Conservation (phyloP, 2,888 invertebrate genomes). For the Drosophila demipolita region DNA sequence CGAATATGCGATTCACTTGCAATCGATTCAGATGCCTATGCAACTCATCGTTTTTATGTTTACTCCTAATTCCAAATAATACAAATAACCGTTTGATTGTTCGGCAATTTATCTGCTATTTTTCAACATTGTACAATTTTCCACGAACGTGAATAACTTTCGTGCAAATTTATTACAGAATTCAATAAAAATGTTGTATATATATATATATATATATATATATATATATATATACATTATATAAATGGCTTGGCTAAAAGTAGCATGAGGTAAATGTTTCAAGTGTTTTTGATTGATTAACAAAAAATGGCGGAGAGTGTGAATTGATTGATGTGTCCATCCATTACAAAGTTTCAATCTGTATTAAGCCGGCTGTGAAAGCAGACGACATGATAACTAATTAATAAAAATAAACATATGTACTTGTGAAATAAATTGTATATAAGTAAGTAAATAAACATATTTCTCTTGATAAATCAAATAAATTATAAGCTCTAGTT, state of each 20-base stretch:
- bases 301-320: constrained; percentile 5
- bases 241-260: not conserved
- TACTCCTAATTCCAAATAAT: constrained; percentile 29
- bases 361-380: not conserved
- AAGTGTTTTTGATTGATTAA: constrained; percentile 61
- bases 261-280: constrained; percentile 21
- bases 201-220: constrained; percentile 11
- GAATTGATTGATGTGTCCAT: constrained; percentile 13
- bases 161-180: constrained; percentile 34
- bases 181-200: constrained; percentile 9
- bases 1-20: constrained; percentile 29
- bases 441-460: not conserved
- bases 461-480: not conserved
- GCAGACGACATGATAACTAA: not conserved
- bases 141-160: constrained; percentile 33
- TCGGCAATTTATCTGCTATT: constrained; percentile 16
- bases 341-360: not conserved
- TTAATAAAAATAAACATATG: not conserved
- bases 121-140: constrained; percentile 30
- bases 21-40: not conserved
- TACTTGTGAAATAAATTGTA: not conserved
- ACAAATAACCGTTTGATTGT: constrained; percentile 27
- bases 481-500: not conserved
- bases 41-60: constrained; percentile 4
- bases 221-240: constrained; percentile 7